phyloP scores from a whole-genome alignment of 2,888 invertebrate species.

The Sarcophaga subvicina region DNA sequence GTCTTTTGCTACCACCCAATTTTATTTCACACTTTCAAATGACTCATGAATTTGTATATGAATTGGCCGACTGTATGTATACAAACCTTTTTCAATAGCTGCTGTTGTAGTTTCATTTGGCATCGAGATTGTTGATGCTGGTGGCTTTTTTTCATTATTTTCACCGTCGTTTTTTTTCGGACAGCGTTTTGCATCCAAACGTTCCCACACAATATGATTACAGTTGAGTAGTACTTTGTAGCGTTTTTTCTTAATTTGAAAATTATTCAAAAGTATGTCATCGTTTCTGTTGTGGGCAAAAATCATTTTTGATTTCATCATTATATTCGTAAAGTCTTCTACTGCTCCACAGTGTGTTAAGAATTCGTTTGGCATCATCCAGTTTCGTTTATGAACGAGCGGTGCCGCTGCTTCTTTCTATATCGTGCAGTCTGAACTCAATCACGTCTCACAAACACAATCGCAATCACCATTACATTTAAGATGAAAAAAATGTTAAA shows the following conservation, averaged over 20 bases:
- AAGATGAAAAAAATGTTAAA: slow-evolving; percentile 15
- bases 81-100: slow-evolving; percentile 59
- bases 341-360: slow-evolving; percentile 27
- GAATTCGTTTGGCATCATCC: slow-evolving; percentile 73
- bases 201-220: slow-evolving; percentile 86
- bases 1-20: slow-evolving; percentile 6
- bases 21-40: neutral
- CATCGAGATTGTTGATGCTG: slow-evolving; percentile 13
- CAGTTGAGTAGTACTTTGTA: slow-evolving; percentile 86
- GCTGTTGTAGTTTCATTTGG: slow-evolving; percentile 28
- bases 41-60: neutral
- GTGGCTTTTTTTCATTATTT: slow-evolving; percentile 35
- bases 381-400: slow-evolving; percentile 41
- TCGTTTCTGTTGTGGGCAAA: slow-evolving; percentile 35
- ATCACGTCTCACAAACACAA: slow-evolving; percentile 1
- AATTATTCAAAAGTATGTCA: slow-evolving; percentile 83
- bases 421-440: slow-evolving; percentile 20
- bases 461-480: slow-evolving; percentile 8
- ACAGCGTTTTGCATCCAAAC: slow-evolving; percentile 81
- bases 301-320: slow-evolving; percentile 51
- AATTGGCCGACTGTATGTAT: neutral
- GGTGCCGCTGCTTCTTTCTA: slow-evolving; percentile 30
- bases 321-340: slow-evolving; percentile 42
- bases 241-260: slow-evolving; percentile 85
- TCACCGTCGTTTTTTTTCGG: slow-evolving; percentile 16